Conservation (phyloP, 1,140 invertebrate genomes). For the Lasioglossum baleicum region DNA sequence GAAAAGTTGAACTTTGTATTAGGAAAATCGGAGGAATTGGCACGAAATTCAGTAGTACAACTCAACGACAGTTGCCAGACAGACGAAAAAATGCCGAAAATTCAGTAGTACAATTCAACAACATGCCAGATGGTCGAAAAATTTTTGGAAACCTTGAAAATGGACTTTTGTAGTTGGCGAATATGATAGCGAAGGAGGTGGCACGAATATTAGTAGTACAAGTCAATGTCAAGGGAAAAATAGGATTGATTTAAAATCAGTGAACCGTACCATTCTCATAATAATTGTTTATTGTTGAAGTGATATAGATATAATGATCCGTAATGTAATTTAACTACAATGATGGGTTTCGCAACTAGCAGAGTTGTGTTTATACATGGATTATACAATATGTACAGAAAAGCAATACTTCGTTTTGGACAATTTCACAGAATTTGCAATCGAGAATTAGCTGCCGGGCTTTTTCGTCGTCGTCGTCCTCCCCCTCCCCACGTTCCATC, state of each 20-base stretch:
- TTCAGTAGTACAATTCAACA: no score
- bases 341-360: constrained; percentile 77
- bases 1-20: no score
- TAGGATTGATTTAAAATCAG: not conserved
- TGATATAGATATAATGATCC: constrained; percentile 80
- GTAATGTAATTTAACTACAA: constrained; percentile 79
- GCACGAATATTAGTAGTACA: no score
- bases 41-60: no score
- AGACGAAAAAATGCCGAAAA: no score
- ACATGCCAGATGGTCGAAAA: no score
- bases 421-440: constrained; percentile 70
- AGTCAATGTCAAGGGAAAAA: no score
- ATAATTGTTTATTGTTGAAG: constrained; percentile 80
- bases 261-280: constrained; percentile 65
- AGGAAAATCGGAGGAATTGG: no score
- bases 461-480: constrained; percentile 5
- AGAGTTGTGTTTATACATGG: constrained; percentile 79
- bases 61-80: no score
- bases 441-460: constrained; percentile 36
- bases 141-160: no score
- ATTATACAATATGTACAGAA: constrained; percentile 80
- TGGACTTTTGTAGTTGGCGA: no score
- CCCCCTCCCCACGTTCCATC: constrained; percentile 3
- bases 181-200: no score
- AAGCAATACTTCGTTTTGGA: constrained; percentile 75